Evolutionary conservation across 2,888 invertebrate species (phyloP).

Genomic region (Cataglyphis livida): DNA sequence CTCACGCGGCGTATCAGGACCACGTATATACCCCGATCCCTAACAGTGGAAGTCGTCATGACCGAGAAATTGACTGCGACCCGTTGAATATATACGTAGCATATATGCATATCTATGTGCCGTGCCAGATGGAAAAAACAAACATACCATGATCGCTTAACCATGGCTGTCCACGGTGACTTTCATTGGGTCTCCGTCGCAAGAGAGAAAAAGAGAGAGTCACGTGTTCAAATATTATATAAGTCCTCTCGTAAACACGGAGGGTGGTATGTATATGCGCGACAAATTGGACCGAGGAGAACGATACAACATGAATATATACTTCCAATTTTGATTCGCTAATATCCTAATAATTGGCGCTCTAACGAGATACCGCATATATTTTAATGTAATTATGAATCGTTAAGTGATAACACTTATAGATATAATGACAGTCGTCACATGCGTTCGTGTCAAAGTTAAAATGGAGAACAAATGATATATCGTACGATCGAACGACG

Average conservation of each 20-base stretch:
- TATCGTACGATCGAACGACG: not conserved
- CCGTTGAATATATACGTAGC: conserved; percentile 18
- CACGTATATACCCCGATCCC: conserved; percentile 29
- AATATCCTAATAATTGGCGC: not conserved
- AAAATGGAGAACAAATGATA: not conserved
- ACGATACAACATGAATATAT: conserved; percentile 26
- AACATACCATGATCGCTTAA: conserved; percentile 72
- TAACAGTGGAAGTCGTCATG: conserved; percentile 36
- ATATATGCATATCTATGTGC: conserved; percentile 50
- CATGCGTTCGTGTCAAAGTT: not conserved
- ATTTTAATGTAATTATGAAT: conserved; percentile 37
- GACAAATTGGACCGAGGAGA: conserved; percentile 44
- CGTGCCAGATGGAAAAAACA: conserved; percentile 70
- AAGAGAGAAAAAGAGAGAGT: conserved; percentile 41
- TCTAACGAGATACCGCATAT: not conserved
- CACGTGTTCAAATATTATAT: conserved; percentile 72
- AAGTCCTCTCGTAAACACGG: conserved; percentile 42
- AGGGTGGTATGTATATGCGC: conserved; percentile 16
- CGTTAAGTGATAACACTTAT: not conserved
- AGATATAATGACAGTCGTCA: not conserved
- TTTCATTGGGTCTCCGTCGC: conserved; percentile 57
- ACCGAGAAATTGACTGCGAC: conserved; percentile 29
- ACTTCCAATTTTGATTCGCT: not conserved
- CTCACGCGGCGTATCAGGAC: conserved; percentile 66
- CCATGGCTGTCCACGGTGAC: conserved; percentile 64